These are phyloP conservation scores for Amphibalanus amphitrite DNA, from an alignment of 1,140 invertebrate genomes.

Conservation along the genomic window DNA sequence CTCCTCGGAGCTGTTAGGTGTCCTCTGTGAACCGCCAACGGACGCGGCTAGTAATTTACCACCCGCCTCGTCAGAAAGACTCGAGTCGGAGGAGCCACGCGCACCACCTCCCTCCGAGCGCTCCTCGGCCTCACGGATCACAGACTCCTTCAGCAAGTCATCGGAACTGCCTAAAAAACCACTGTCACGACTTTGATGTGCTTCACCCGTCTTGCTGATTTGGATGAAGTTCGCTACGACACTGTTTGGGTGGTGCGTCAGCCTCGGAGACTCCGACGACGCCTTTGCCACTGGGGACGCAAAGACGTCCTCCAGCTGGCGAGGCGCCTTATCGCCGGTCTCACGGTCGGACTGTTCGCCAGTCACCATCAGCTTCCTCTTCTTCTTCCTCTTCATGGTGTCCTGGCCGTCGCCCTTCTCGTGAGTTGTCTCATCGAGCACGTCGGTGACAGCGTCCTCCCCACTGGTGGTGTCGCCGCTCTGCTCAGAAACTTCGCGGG, in stretches of 20 bases:
- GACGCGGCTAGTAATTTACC: too few species aligned
- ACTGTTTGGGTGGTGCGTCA: too few species aligned
- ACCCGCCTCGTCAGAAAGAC: background rate
- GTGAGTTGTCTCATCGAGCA: conserved; percentile 31
- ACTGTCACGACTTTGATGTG: too few species aligned
- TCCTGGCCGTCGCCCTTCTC: conserved; percentile 51
- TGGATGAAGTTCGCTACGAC: background rate
- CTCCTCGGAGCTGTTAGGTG: background rate
- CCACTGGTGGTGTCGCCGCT: conserved; percentile 26
- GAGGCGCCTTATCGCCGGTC: conserved; percentile 17
- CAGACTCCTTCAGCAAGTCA: conserved; percentile 47
- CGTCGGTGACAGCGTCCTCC: conserved; percentile 57
- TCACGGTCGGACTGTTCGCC: conserved; percentile 18
- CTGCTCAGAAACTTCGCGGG: background rate
- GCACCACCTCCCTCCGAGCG: background rate
- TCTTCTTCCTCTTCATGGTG: conserved; percentile 66
- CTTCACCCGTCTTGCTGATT: background rate
- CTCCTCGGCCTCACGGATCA: background rate
- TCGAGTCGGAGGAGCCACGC: background rate
- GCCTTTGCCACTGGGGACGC: conserved; percentile 11
- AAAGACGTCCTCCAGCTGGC: conserved; percentile 13
- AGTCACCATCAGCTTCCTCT: conserved; percentile 25
- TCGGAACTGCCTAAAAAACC: too few species aligned
- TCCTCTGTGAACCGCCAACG: background rate
- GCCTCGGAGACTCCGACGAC: conserved; percentile 5